Evolutionary conservation across 2,888 invertebrate species (phyloP), one percentile per base, ranked within the genome.

Genomic region (Eulithis testata): DNA sequence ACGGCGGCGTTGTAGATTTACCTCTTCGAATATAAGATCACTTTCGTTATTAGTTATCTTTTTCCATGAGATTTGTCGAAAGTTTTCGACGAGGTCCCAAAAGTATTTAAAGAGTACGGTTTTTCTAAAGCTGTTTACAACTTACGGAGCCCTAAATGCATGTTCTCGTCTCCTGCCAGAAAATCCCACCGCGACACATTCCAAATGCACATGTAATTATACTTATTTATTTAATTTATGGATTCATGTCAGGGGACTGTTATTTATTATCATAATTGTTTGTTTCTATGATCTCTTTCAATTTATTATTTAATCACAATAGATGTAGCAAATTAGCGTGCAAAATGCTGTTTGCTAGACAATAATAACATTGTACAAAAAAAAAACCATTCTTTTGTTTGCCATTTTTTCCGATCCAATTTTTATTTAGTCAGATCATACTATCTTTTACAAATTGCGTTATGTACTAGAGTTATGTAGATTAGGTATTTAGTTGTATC

Each of bases 81-180:
- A 4, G 12, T 49, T 49, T 47, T 47, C 9, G n/a, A 14, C 4
- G 9, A 8, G 11, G 11, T 3, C 21, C 49, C 31, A 37, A 9
- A 7, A 11, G 11, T n/a, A 9, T 31, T 52, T 63, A 14, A n/a
- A 63, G 52, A 52, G 57, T 53, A 50, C 43, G 60, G 53, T 11
- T 27, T 49, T 45, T 8, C 12, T 4, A 55, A 57, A 40, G 12
- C 47, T 54, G 40, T 58, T 44, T 51, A 31, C 44, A 14, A 12
- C 40, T 51, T 58, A 44, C 60, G 50, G 53, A 60, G 47, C 60
- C 66, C 53, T 65, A 51, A 57, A 44, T 71, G 73, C 71, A 73
- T 73, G 71, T 68, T 27, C 45, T 52, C 44, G 58, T 71, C 63
- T 67, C 62, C 66, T 66, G 60, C 62, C 60, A 44, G 56, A 54